Evolutionary conservation across 2,113 vertebrate genomes (phyloP), one percentile per base, ranked within the genome.

Genomic region (Bos javanicus): DNA sequence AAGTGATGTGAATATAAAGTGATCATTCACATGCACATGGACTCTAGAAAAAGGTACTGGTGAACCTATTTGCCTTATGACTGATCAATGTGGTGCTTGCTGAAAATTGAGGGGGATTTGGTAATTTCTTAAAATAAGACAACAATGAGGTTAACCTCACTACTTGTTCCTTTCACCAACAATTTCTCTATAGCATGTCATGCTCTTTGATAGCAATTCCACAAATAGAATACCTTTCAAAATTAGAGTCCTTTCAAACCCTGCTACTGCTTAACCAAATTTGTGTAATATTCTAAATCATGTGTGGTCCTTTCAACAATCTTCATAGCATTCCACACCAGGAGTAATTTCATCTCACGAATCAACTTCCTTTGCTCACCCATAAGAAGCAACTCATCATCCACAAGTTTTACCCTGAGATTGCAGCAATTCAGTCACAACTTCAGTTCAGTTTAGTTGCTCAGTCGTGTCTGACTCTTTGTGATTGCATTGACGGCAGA

Each of bases 1-100:
- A 98, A 98, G 95, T 98, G 94, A 97, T 97, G 96, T 97, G 96
- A 97, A 98, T 97, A 96, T 97, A 98, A 96, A 98, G 92, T 85
- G 98, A 97, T 98, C 95, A 98, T 97, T 98, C n/a, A 36, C n/a
- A 36, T 23, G 64, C 21, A 21, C 23, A 2, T 23, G 19, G 64
- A 71, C 16, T 71, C 64, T 71, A 71, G 17, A 71, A 71, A 36
- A 71, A 12, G n/a, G n/a, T 36, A 36, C 17, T 71, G 64, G 17
- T 36, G 64, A 67, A 67, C 4, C 64, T 36, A 71, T 23, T 71
- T 23, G n/a, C 30, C 17, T 82, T 30, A 30, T 81, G 30, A 81
- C 10, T 21, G 78, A 23, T n/a, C 48, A n/a, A 15, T 33, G 48
- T 21, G 78, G 17, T 52, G 30, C 12, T 82, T 54, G 80, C 80